These are phyloP conservation scores for Hormaphis cornu DNA, from an alignment of 1,140 invertebrate genomes.

Conservation along the genomic window DNA sequence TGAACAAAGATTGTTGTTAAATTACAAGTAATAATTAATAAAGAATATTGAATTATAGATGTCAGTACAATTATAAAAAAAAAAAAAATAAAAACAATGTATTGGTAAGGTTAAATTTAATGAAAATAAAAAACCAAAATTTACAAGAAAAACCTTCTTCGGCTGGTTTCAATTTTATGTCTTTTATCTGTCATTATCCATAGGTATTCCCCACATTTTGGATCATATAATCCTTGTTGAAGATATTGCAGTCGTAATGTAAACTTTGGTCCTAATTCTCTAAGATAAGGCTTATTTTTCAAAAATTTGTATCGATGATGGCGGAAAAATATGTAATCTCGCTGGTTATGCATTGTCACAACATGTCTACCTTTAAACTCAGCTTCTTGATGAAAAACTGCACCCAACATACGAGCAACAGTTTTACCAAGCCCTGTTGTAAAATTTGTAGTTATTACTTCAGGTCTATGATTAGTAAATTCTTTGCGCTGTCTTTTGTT, in stretches of 20 bases:
- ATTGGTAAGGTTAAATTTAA: neutral
- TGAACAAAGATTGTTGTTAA: no score
- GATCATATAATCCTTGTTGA: constrained; percentile 94
- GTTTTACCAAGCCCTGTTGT: constrained; percentile 83
- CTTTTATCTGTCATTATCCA: constrained; percentile 88
- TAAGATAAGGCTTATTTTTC: constrained; percentile 55
- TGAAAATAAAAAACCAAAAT: neutral
- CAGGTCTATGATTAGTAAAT: constrained; percentile 76
- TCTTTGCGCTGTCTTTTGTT: constrained; percentile 67
- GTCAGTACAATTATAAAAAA: no score
- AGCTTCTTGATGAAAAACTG: constrained; percentile 92
- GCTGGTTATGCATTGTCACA: constrained; percentile 96
- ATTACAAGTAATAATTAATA: no score
- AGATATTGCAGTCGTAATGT: constrained; percentile 85
- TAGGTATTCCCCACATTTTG: constrained; percentile 91
- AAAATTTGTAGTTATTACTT: constrained; percentile 95
- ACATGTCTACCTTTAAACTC: constrained; percentile 85
- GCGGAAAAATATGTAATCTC: constrained; percentile 97
- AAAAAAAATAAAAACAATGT: no score
- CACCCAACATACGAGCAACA: constrained; percentile 86
- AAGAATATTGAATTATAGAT: no score
- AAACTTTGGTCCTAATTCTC: constrained; percentile 91
- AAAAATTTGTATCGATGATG: constrained; percentile 97
- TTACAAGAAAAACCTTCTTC: constrained; percentile 82
- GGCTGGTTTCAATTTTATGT: constrained; percentile 82